phyloP scores from a whole-genome alignment of 2,113 vertebrate species.

The Phalacrocorax pelagicus region DNA sequence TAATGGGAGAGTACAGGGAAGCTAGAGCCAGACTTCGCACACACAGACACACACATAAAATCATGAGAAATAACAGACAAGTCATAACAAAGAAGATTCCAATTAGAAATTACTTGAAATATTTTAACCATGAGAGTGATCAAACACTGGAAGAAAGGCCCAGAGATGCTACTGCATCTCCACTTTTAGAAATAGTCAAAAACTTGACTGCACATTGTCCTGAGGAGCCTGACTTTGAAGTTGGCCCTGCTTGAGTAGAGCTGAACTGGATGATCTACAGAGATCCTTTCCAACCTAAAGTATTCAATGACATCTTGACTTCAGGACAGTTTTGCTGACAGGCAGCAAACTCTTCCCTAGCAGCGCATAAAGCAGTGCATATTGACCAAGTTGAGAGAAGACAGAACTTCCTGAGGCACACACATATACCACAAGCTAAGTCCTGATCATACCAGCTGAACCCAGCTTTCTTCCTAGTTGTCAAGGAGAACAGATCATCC shows the following conservation, averaged over 20 bases:
- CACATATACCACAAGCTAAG: accelerated
- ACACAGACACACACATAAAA: background rate
- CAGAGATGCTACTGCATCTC: background rate
- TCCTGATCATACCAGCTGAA: background rate
- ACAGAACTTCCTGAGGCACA: background rate
- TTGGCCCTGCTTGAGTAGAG: background rate
- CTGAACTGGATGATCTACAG: background rate
- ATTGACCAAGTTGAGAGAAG: accelerated
- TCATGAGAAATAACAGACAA: background rate
- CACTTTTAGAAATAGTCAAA: background rate
- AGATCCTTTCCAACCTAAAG: background rate
- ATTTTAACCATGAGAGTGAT: background rate
- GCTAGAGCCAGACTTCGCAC: background rate
- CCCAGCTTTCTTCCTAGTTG: background rate
- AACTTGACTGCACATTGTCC: background rate
- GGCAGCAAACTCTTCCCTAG: background rate
- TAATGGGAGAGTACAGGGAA: background rate
- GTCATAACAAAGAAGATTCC: background rate
- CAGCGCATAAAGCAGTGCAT: background rate
- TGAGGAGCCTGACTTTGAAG: background rate
- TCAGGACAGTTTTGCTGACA: background rate
- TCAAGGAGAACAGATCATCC: background rate
- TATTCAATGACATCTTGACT: background rate
- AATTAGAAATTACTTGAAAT: background rate
- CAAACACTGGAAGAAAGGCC: background rate